These are phyloP conservation scores for Arge pagana DNA, from an alignment of 2,888 invertebrate species.

Conservation along the genomic window DNA sequence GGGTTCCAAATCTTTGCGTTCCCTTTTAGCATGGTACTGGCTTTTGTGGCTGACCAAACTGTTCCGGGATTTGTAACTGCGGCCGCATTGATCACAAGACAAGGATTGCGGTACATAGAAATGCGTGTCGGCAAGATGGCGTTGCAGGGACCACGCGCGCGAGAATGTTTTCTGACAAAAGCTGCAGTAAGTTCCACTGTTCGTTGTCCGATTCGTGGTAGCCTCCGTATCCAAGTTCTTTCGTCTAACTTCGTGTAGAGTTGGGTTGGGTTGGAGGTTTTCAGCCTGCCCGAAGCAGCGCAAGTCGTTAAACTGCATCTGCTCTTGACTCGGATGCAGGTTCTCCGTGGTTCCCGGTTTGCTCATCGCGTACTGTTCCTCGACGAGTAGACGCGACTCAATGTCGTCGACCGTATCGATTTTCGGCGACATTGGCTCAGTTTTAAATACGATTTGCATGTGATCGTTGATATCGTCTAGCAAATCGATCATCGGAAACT, in stretches of 20 bases:
- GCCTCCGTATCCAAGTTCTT: background rate
- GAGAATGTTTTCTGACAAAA: slow-evolving; percentile 60
- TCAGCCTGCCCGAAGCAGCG: slow-evolving; percentile 34
- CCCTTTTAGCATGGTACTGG: slow-evolving; percentile 58
- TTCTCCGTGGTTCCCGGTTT: background rate
- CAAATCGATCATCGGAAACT: slow-evolving; percentile 51
- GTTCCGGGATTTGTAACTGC: slow-evolving; percentile 59
- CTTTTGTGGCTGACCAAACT: slow-evolving; percentile 60
- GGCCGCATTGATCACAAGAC: slow-evolving; percentile 59
- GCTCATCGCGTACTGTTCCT: slow-evolving; percentile 20
- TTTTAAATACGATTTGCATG: slow-evolving; percentile 49
- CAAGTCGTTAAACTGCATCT: slow-evolving; percentile 26
- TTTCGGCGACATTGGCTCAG: slow-evolving; percentile 50
- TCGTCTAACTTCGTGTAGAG: slow-evolving; percentile 4
- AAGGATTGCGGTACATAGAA: slow-evolving; percentile 59
- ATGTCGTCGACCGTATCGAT: slow-evolving; percentile 41
- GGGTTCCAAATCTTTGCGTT: slow-evolving; percentile 44
- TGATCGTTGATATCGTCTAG: slow-evolving; percentile 50
- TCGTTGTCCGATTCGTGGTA: slow-evolving; percentile 2
- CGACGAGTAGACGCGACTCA: slow-evolving; percentile 43
- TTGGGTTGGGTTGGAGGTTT: slow-evolving; percentile 16
- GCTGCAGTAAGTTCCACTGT: slow-evolving; percentile 52
- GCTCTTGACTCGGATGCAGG: background rate
- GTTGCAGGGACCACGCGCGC: slow-evolving; percentile 60
- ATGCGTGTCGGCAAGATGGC: slow-evolving; percentile 60